Evolutionary conservation across 2,113 vertebrate genomes (phyloP).

Genomic region (Phocoena sinus): DNA sequence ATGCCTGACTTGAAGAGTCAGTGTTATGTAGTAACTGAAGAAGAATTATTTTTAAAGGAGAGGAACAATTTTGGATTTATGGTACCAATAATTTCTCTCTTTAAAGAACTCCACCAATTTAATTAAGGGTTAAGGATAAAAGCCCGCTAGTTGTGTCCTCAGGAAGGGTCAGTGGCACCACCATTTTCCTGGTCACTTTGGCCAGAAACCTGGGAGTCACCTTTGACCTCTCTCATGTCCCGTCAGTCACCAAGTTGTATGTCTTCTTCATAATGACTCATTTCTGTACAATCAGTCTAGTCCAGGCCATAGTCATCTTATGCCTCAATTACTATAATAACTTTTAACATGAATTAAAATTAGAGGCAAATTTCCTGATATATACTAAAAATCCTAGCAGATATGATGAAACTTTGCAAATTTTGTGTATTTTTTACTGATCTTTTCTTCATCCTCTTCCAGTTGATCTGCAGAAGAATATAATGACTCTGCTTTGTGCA

Average conservation of each 20-base stretch:
- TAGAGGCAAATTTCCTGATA: not conserved
- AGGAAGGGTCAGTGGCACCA: not conserved
- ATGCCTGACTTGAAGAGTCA: slow-evolving; percentile 23
- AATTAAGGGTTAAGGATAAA: slow-evolving; percentile 47
- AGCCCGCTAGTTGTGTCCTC: not conserved
- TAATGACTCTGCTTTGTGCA: rapidly evolving
- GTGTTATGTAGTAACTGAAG: not conserved
- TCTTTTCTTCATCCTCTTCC: not conserved
- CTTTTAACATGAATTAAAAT: not conserved
- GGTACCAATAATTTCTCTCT: not conserved
- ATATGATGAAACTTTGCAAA: not conserved
- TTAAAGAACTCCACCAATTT: slow-evolving; percentile 8
- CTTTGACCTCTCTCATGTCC: not conserved
- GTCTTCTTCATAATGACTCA: not conserved
- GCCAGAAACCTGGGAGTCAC: not conserved
- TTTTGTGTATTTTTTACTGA: not conserved
- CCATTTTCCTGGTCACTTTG: not conserved
- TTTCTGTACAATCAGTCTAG: not conserved
- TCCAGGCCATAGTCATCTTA: not conserved
- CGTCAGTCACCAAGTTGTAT: not conserved
- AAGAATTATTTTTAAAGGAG: slow-evolving; percentile 32
- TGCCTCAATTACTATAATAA: not conserved
- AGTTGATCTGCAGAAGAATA: not conserved
- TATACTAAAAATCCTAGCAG: not conserved
- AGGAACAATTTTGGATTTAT: slow-evolving; percentile 37